These are phyloP conservation scores for Xyrauchen texanus DNA, from an alignment of 2,113 vertebrate species.

Conservation along the genomic window DNA sequence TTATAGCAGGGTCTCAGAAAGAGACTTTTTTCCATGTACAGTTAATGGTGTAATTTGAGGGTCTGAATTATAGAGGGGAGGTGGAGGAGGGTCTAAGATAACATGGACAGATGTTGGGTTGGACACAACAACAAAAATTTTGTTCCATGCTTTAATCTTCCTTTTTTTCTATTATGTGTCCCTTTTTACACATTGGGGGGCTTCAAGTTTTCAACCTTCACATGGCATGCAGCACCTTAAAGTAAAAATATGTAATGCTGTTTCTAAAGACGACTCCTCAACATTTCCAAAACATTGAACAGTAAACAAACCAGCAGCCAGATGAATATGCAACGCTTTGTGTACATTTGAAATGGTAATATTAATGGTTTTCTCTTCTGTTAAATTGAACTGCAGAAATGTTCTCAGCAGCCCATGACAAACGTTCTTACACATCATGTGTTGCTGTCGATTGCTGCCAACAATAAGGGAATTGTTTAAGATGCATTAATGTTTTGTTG, in stretches of 20 bases:
- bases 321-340: not conserved
- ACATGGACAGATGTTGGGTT: slow-evolving; percentile 44
- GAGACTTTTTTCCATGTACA: not conserved
- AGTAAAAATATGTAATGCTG: not conserved
- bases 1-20: not conserved
- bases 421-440: slow-evolving; percentile 38
- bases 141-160: slow-evolving; percentile 51
- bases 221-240: slow-evolving; percentile 52
- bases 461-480: slow-evolving; percentile 68
- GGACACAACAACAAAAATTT: slow-evolving; percentile 64
- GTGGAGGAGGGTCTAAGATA: slow-evolving; percentile 39
- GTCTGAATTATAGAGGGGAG: slow-evolving; percentile 1
- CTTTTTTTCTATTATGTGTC: slow-evolving; percentile 46
- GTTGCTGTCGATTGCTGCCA: slow-evolving; percentile 54
- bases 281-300: not conserved
- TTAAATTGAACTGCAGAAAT: slow-evolving; percentile 34
- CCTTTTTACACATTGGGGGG: slow-evolving; percentile 47
- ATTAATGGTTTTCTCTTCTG: slow-evolving; percentile 28
- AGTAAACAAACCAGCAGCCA: not conserved
- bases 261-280: not conserved
- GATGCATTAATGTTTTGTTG: slow-evolving; percentile 65
- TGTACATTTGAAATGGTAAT: slow-evolving; percentile 32
- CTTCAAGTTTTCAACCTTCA: too few relatives aligned
- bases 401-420: not conserved
- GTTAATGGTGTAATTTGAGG: not conserved